A percentile compares a stretch with the other conserved stretches of the same genome.
These are phyloP conservation scores for Cossypha niveicapilla DNA, from an alignment of 2,797 vertebrate genomes.

Conservation along the genomic window DNA sequence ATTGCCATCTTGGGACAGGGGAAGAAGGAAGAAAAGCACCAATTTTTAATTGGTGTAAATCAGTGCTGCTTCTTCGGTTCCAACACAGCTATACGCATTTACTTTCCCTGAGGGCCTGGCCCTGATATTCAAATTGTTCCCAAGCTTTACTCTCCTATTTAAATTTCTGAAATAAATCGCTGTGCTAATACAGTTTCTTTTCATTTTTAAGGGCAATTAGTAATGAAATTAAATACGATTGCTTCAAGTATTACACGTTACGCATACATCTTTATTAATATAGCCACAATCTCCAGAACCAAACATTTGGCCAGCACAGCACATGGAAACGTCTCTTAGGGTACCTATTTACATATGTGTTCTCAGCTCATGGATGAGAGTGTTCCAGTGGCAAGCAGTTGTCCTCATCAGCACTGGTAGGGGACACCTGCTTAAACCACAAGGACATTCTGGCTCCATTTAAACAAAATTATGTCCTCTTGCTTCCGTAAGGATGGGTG, in stretches of 20 bases:
- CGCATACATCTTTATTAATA: not conserved
- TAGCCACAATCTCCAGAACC: not conserved
- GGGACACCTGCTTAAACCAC: conserved; percentile 47
- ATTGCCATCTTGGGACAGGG: not conserved
- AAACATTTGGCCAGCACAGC: not conserved
- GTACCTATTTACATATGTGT: conserved; percentile 39
- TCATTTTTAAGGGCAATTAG: conserved; percentile 51
- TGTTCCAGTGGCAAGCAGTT: not conserved
- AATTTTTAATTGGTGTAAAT: not conserved
- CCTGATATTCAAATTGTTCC: conserved; percentile 26
- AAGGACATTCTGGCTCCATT: not conserved
- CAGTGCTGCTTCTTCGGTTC: not conserved
- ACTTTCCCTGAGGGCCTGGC: conserved; percentile 15
- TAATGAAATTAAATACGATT: conserved; percentile 20
- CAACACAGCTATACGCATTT: not conserved
- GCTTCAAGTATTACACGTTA: not conserved
- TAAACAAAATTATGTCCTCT: conserved; percentile 28
- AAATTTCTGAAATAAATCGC: conserved; percentile 56
- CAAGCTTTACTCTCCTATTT: conserved; percentile 37
- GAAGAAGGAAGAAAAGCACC: not conserved
- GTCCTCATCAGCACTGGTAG: not conserved
- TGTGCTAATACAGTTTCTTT: conserved; percentile 7
- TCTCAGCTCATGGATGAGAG: not conserved
- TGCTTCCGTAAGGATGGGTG: not conserved
- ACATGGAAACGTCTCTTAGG: conserved; percentile 19